Percentiles rank a stretch among this genome's conserved stretches.
Conservation (phyloP, 2,797 vertebrate genomes). For the Tadarida brasiliensis region DNA sequence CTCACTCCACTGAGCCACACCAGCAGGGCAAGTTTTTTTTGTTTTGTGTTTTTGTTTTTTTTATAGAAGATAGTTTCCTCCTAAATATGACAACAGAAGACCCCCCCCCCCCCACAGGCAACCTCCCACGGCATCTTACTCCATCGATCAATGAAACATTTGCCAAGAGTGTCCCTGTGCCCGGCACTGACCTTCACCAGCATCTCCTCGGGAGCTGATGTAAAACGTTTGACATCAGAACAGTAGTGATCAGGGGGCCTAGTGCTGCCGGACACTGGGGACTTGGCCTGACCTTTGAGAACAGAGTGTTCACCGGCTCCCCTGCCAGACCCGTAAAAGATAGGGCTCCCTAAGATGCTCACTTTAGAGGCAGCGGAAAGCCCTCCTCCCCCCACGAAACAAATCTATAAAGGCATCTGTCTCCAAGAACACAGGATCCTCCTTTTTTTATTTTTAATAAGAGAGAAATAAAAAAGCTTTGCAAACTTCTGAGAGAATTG, state of each 20-base stretch:
- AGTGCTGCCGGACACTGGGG: background rate
- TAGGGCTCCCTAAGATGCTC: background rate
- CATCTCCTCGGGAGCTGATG: background rate
- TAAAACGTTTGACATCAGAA: background rate
- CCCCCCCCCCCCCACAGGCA: accelerated
- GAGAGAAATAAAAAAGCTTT: background rate
- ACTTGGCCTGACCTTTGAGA: background rate
- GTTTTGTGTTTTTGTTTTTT: background rate
- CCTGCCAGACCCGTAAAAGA: background rate
- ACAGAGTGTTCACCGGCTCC: background rate
- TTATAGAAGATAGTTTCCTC: background rate
- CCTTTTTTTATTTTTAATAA: background rate
- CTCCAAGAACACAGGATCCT: background rate
- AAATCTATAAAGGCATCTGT: background rate
- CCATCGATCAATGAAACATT: background rate
- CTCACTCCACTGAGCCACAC: too few relatives aligned
- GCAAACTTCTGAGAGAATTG: background rate
- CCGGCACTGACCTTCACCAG: background rate
- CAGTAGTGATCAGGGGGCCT: background rate
- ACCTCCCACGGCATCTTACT: background rate
- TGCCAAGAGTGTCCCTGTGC: background rate
- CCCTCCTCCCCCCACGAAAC: background rate
- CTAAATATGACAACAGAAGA: background rate
- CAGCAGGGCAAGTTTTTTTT: too few relatives aligned
- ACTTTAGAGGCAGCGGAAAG: background rate